Base-by-base conservation (phyloP, 2,888 invertebrate genomes). In the Leptopilina syphax region DNA sequence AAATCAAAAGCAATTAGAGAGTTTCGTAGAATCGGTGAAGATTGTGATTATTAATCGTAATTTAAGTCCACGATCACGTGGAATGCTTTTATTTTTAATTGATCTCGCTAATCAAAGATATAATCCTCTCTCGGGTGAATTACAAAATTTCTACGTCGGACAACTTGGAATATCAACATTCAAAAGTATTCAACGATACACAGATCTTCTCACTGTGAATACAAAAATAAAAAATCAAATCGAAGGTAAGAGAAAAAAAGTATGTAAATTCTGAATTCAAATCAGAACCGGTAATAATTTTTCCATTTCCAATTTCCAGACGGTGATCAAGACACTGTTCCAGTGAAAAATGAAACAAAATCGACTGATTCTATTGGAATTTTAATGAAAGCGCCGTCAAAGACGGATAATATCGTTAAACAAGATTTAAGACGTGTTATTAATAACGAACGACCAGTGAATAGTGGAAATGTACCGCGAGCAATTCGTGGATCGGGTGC, bases 21-120 rank as follows among this genome's bases (percentile, higher is more conserved):
- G 89, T n/a, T 81, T 93, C 60, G 83, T 92, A 63, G 87, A 89
- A 41, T 89, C 87, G 81, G 88, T 90, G 3, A 89, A 92, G 79
- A 83, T 85, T 47, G 77, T 91, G 13, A 83, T 93, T 73, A 85
- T 91, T 10, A 87, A 89, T 9, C 91, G 89, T 76, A 87, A 89
- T 77, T 81, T 92, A 13, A 87, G 90, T 78, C 86, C 89, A 44
- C 89, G 86, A 60, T 90, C 91, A 57, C 91, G 92, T 85, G 84
- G 90, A 10, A 91, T 92, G 90, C 83, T 93, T 47, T 84, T 93
- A 10, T 87, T 93, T 34, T 88, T 92, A 9, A 82, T 93, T 57
- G 93, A 93, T 83, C 84, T 93, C 34, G 86, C 88, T 8, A 89
- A 87, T 85, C 89, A 90, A 77, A 85, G 89, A 67, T 93, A 92